Evolutionary conservation across 2,888 invertebrate species (phyloP).

Genomic region (Sminthurinus aureus): DNA sequence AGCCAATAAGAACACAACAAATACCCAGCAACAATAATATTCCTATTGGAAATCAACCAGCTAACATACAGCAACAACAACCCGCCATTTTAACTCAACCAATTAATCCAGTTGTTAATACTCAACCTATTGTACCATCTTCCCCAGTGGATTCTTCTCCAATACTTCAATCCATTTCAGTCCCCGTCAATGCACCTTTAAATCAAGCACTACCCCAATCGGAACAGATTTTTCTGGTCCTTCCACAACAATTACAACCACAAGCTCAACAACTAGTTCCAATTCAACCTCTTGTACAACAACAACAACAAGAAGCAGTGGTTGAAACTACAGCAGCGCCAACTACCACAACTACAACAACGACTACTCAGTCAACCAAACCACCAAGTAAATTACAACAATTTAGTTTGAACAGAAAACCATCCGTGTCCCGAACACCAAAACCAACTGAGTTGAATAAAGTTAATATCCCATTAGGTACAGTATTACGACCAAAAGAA

Average conservation of each 20-base stretch:
- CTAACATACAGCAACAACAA: neutral
- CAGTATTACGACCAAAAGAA: slow-evolving; percentile 11
- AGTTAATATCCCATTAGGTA: slow-evolving; percentile 10
- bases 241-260: neutral
- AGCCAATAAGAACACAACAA: neutral
- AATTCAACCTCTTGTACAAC: neutral
- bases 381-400: neutral
- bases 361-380: neutral
- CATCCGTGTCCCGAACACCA: neutral
- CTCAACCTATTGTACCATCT: neutral
- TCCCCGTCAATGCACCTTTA: neutral
- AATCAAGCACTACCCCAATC: neutral
- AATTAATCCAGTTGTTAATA: neutral
- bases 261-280: slow-evolving; percentile 1
- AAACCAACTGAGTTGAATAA: slow-evolving; percentile 9
- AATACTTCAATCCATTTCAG: neutral
- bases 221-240: no score
- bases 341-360: neutral
- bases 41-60: neutral
- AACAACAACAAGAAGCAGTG: neutral
- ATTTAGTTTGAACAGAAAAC: slow-evolving; percentile 18
- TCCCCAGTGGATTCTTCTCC: no score
- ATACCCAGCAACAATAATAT: neutral
- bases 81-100: neutral
- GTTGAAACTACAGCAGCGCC: neutral